A percentile compares a stretch with the other conserved stretches of the same genome.
These are phyloP conservation scores for Macrostomum lignano DNA, from an alignment of 1,140 invertebrate genomes.

Conservation along the genomic window DNA sequence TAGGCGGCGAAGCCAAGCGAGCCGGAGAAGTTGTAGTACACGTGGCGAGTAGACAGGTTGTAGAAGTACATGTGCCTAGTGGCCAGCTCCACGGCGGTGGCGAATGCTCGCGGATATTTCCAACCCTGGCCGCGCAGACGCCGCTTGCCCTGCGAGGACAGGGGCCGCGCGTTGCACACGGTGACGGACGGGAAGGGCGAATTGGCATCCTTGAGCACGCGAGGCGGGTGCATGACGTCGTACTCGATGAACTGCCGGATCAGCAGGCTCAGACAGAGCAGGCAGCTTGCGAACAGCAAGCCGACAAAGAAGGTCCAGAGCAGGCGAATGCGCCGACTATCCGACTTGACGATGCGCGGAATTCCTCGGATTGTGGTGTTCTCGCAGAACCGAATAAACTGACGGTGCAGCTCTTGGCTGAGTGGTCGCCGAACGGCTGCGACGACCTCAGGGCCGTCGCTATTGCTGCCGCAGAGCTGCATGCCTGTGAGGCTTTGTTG, in stretches of 20 bases:
- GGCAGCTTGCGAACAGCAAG: background rate
- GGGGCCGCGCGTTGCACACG: background rate
- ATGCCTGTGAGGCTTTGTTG: no score
- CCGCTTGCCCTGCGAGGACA: background rate
- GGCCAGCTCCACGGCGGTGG: no score
- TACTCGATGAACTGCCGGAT: background rate
- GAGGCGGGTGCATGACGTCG: slow-evolving; percentile 3
- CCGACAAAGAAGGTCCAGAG: slow-evolving; percentile 1
- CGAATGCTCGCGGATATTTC: slow-evolving; percentile 1
- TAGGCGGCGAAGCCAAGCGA: background rate
- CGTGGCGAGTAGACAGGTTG: background rate
- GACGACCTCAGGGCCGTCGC: no score
- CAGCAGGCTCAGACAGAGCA: background rate
- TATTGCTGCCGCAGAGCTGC: no score
- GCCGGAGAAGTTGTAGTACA: background rate
- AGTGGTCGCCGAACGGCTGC: no score
- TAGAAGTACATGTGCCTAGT: background rate
- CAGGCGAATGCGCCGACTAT: background rate
- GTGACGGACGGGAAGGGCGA: slow-evolving; percentile 2
- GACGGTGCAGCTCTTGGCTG: no score
- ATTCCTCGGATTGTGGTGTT: slow-evolving; percentile 2
- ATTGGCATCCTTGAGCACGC: background rate
- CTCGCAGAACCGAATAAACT: slow-evolving; percentile 1
- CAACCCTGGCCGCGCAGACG: background rate
- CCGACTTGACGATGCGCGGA: background rate